Evolutionary conservation across 2,888 invertebrate genomes (phyloP).

Genomic region (Carpatolechia fugitivella): DNA sequence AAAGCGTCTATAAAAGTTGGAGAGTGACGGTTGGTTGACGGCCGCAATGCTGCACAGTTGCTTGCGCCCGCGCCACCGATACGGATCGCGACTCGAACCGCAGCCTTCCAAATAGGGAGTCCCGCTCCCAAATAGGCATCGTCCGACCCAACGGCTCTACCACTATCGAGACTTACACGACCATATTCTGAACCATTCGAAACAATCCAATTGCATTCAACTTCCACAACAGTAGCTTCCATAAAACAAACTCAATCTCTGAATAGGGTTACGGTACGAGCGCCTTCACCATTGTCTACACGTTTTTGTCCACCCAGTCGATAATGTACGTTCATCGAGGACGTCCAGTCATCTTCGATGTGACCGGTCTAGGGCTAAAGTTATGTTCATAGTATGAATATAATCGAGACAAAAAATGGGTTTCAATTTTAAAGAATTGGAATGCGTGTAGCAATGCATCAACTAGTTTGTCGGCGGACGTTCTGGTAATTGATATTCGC

Average conservation of each 20-base stretch:
- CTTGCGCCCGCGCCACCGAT: slow-evolving; percentile 56
- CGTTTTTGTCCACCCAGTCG: slow-evolving; percentile 42
- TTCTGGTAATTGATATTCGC: not conserved
- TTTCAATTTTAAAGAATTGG: not conserved
- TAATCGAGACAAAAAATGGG: not conserved
- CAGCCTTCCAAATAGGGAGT: slow-evolving; percentile 77
- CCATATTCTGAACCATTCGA: slow-evolving; percentile 25
- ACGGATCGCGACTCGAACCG: slow-evolving; percentile 67
- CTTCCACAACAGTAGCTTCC: not conserved
- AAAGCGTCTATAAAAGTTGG: slow-evolving; percentile 11
- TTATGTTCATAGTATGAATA: slow-evolving; percentile 9
- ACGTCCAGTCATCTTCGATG: slow-evolving; percentile 33
- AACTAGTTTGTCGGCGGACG: too few species aligned
- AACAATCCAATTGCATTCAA: not conserved
- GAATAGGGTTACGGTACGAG: slow-evolving; percentile 10
- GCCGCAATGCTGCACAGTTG: slow-evolving; percentile 27
- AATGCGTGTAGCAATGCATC: not conserved
- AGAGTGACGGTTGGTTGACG: slow-evolving; percentile 54
- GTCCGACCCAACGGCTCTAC: slow-evolving; percentile 43
- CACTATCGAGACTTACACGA: slow-evolving; percentile 58
- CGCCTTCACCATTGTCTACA: slow-evolving; percentile 68
- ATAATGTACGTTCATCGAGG: slow-evolving; percentile 51
- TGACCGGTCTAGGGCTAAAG: slow-evolving; percentile 19
- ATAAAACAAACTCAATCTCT: not conserved
- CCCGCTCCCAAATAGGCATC: slow-evolving; percentile 71